Evolutionary conservation across 2,888 invertebrate species (phyloP).

Genomic region (Drosophila demipolita): DNA sequence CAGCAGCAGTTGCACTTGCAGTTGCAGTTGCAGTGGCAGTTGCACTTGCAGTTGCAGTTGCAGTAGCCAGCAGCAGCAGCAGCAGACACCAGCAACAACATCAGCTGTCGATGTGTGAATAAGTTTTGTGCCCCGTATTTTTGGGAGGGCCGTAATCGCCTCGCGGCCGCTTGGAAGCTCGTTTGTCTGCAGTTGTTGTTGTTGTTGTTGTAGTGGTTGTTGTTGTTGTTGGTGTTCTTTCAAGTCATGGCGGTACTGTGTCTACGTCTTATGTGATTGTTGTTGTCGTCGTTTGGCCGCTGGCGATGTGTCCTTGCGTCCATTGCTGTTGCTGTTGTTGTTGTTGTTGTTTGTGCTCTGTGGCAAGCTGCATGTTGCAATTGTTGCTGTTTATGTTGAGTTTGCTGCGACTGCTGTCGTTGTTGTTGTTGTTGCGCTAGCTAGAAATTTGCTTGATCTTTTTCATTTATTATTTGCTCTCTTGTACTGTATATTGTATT

Average conservation of each 20-base stretch:
- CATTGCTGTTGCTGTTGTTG: constrained; percentile 20
- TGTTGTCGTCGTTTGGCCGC: constrained; percentile 35
- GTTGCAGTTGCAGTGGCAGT: constrained; percentile 29
- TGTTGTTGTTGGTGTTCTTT: constrained; percentile 46
- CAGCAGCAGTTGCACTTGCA: constrained; percentile 33
- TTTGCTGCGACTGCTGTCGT: constrained; percentile 24
- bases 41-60: constrained; percentile 23
- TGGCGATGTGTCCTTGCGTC: constrained; percentile 29
- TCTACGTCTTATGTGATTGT: constrained; percentile 32
- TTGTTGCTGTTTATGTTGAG: constrained; percentile 7
- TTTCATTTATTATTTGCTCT: constrained; percentile 49
- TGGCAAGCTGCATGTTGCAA: constrained; percentile 3
- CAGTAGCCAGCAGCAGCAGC: constrained; percentile 18
- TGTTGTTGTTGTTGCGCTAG: constrained; percentile 46
- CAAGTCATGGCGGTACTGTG: constrained; percentile 37
- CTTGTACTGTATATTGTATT: constrained; percentile 47
- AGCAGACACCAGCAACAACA: constrained; percentile 33
- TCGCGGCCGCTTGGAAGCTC: constrained; percentile 72
- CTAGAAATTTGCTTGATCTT: constrained; percentile 64
- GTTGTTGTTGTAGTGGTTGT: constrained; percentile 10
- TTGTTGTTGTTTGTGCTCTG: constrained; percentile 5
- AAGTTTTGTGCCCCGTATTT: constrained; percentile 16
- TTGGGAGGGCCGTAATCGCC: constrained; percentile 18
- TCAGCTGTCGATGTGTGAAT: constrained; percentile 33
- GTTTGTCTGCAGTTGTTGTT: constrained; percentile 55